A percentile compares a stretch with the other conserved stretches of the same genome.
Conservation (phyloP, 2,888 invertebrate genomes). For the Spilosoma lubricipeda region DNA sequence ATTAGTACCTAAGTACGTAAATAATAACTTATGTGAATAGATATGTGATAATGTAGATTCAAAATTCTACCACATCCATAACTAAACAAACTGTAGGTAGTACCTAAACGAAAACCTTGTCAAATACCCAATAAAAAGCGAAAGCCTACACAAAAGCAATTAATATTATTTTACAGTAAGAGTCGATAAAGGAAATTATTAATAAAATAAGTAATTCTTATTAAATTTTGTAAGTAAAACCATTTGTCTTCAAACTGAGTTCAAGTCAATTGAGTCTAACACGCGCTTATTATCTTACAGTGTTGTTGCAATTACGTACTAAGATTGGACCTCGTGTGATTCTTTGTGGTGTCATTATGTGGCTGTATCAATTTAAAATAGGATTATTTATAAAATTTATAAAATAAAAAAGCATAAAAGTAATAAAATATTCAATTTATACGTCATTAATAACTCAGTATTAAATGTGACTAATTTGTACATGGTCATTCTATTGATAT, state of each 20-base stretch:
- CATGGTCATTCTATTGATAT: too few relatives aligned
- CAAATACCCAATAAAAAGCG: neutral
- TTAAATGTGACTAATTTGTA: too few relatives aligned
- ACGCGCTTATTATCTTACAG: constrained; percentile 15
- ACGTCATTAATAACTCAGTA: too few relatives aligned
- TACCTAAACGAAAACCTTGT: too few relatives aligned
- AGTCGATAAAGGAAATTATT: constrained; percentile 1
- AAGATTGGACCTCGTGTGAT: constrained; percentile 15
- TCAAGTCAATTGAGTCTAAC: constrained; percentile 18
- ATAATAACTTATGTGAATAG: too few relatives aligned
- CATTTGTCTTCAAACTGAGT: constrained; percentile 3
- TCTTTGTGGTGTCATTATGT: constrained; percentile 18
- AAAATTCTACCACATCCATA: too few relatives aligned
- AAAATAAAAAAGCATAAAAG: neutral
- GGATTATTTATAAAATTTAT: neutral
- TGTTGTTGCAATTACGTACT: neutral
- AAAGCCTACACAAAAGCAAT: too few relatives aligned
- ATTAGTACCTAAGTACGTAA: too few relatives aligned
- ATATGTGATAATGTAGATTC: too few relatives aligned
- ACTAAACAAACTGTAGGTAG: too few relatives aligned
- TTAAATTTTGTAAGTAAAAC: neutral
- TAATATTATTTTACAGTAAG: neutral
- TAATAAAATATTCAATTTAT: too few relatives aligned
- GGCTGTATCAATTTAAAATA: constrained; percentile 16
- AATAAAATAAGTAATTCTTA: constrained; percentile 2